Evolutionary conservation across 2,797 vertebrate genomes (phyloP).

Genomic region (Remorina albescens): DNA sequence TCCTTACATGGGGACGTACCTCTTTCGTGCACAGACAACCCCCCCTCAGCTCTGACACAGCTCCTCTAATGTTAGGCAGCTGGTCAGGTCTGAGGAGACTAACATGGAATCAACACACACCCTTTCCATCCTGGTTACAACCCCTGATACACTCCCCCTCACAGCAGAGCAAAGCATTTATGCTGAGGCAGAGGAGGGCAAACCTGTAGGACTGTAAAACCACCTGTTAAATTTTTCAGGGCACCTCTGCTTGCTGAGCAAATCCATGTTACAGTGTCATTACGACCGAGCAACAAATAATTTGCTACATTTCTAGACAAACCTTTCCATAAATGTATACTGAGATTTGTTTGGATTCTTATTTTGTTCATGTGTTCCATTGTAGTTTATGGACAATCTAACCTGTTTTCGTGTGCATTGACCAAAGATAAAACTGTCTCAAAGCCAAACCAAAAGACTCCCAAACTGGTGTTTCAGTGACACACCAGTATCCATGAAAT

Average conservation of each 20-base stretch:
- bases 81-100: slow-evolving; percentile 7
- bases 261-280: not conserved
- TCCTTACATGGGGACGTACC: not conserved
- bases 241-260: not conserved
- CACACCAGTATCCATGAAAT: too few species aligned
- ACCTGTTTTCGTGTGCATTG: too few species aligned
- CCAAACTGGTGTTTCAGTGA: too few species aligned
- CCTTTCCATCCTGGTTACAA: slow-evolving; percentile 38
- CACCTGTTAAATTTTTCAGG: not conserved
- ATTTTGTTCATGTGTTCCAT: too few species aligned
- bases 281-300: too few species aligned
- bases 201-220: slow-evolving; percentile 1
- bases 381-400: too few species aligned
- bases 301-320: too few species aligned
- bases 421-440: too few species aligned
- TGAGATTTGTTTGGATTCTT: too few species aligned
- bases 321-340: too few species aligned
- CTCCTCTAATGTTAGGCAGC: not conserved
- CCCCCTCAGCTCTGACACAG: not conserved
- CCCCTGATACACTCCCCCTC: not conserved
- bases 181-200: not conserved
- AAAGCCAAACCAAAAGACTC: too few species aligned
- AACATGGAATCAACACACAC: not conserved
- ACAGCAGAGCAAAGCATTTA: not conserved
- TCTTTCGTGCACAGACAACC: not conserved